Conservation (phyloP, 2,888 invertebrate species). For the Cerastis leucographa region DNA sequence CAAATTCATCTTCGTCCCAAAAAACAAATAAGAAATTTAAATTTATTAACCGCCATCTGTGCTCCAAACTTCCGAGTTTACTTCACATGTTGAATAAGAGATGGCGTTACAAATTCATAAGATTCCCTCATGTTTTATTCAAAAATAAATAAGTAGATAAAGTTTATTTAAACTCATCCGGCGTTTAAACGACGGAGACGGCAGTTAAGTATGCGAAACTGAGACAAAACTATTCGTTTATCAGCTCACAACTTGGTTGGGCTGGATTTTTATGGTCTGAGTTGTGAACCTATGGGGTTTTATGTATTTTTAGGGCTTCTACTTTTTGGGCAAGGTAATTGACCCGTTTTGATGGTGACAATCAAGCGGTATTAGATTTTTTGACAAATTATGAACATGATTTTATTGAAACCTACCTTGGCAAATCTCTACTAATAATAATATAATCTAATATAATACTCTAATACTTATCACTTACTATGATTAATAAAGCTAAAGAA, state of each 20-base stretch:
- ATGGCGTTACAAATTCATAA: conserved; percentile 66
- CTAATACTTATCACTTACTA: too few relatives aligned
- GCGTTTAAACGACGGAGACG: conserved; percentile 64
- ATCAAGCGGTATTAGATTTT: neutral
- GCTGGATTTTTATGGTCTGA: conserved; percentile 47
- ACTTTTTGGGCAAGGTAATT: neutral
- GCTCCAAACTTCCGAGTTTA: conserved; percentile 30
- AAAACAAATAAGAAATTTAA: conserved; percentile 28
- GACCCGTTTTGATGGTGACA: neutral
- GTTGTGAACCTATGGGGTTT: conserved; percentile 31
- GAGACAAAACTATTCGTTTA: conserved; percentile 70
- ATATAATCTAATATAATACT: too few relatives aligned
- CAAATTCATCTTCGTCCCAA: conserved; percentile 14
- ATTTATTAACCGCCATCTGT: conserved; percentile 56
- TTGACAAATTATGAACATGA: neutral
- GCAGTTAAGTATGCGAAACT: conserved; percentile 70
- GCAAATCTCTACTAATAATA: neutral
- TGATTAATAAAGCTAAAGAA: too few relatives aligned
- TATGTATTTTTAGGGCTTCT: neutral
- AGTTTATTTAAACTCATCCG: conserved; percentile 68
- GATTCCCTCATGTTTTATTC: conserved; percentile 64
- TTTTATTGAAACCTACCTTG: neutral
- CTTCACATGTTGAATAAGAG: conserved; percentile 57
- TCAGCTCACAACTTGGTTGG: conserved; percentile 63
- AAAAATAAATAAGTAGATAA: conserved; percentile 65